Evolutionary conservation across 2,113 vertebrate species (phyloP), one percentile per base, ranked within the genome.

Genomic region (Albula goreensis): DNA sequence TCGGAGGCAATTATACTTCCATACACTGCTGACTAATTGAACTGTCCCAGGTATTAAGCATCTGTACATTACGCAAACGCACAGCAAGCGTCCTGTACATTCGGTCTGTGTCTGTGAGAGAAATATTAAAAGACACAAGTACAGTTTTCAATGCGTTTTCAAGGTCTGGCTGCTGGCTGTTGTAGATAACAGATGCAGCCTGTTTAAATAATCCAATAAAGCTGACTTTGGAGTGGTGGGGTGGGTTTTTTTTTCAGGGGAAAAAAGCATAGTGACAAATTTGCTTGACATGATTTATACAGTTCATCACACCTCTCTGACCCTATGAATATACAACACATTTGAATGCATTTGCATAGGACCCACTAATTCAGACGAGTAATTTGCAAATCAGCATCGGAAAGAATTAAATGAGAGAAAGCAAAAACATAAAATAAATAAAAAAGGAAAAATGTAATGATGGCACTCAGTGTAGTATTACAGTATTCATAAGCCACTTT

Each of bases 11-110:
- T 86, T 85, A 92, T 90, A 93, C 92, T 91, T 91, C 90, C 89
- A 88, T 89, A 92, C 87, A 80, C 91, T 92, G 91, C 92, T 92
- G 89, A 92, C 90, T 91, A 92, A 94, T 93, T 92, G 90, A 60
- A 92, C 85, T 90, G 91, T 91, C 91, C 88, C 63, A 60, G 87
- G 84, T 88, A 66, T 89, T 89, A 90, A 90, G 86, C 88, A 86
- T 89, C 84, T 90, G 88, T 85, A 86, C 74, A 50, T 86, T 86
- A 83, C 12, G 3, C 51, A 49, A 70, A 89, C 86, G 86, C 88
- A 89, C 80, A 84, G 25, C 77, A 77, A 74, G 51, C 87, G 83
- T 88, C 83, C 82, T 85, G 56, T 19, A 48, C 13, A n/a, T 83
- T 70, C 63, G 15, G 41, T 41, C 82, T 15, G 60, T 78, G 15